Conservation (phyloP, 2,888 invertebrate genomes). For the Apomyelois bistriatella region DNA sequence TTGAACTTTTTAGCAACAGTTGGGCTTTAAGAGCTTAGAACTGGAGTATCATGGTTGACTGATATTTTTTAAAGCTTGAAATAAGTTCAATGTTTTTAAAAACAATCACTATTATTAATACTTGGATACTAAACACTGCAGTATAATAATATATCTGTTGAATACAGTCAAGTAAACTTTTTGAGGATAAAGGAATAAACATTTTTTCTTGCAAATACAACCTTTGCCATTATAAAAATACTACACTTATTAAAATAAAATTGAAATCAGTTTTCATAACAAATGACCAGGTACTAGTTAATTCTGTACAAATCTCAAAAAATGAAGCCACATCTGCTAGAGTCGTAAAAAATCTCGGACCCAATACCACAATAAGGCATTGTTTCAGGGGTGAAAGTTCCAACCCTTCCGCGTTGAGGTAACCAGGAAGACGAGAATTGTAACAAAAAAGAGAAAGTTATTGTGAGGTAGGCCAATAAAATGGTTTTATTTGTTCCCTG, state of each 20-base stretch:
- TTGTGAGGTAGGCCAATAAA: conserved; percentile 50
- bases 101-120: no score
- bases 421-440: conserved; percentile 65
- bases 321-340: not conserved
- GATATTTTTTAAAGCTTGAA: not conserved
- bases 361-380: conserved; percentile 24
- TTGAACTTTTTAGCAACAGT: conserved; percentile 32
- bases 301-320: not conserved
- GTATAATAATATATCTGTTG: no score
- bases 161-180: no score
- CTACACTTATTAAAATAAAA: no score
- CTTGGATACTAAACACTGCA: no score
- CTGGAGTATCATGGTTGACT: not conserved
- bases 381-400: conserved; percentile 71
- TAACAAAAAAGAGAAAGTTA: conserved; percentile 77
- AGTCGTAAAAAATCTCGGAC: not conserved
- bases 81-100: no score
- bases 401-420: conserved; percentile 63
- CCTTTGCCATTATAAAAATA: no score
- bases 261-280: no score
- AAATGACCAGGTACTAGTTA: not conserved
- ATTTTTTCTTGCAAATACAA: no score
- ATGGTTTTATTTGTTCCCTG: conserved; percentile 46
- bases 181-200: no score
- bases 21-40: conserved; percentile 3